These are phyloP conservation scores for Gracilinanus agilis DNA, from an alignment of 2,113 vertebrate genomes.

Conservation along the genomic window DNA sequence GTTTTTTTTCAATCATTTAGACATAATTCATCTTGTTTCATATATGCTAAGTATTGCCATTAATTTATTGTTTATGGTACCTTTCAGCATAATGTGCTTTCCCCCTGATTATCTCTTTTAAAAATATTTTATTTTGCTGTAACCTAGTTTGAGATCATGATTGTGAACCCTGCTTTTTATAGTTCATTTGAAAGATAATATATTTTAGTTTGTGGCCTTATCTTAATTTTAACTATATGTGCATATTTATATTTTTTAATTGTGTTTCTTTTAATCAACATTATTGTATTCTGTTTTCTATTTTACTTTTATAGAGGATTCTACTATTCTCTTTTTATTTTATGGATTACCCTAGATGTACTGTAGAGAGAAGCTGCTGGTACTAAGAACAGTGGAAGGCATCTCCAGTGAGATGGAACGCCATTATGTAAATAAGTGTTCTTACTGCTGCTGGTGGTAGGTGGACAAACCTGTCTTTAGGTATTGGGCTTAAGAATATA, in stretches of 20 bases:
- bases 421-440: not conserved
- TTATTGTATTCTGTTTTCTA: not conserved
- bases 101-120: not conserved
- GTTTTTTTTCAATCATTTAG: not conserved
- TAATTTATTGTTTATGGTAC: not conserved
- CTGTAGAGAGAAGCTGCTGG: not conserved
- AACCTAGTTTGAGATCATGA: not conserved
- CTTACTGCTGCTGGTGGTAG: not conserved
- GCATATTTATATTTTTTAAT: not conserved
- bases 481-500: not conserved
- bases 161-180: not conserved
- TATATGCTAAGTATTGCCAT: not conserved
- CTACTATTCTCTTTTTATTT: not conserved
- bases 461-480: not conserved
- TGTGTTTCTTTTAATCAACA: not conserved
- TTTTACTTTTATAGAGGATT: not conserved
- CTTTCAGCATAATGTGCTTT: not conserved
- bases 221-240: not conserved
- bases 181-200: not conserved
- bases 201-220: not conserved
- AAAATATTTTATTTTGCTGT: not conserved
- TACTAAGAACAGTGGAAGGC: not conserved
- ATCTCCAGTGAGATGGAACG: not conserved
- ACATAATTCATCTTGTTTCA: not conserved
- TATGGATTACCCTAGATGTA: not conserved